A percentile compares a stretch with the other conserved stretches of the same genome.
phyloP scores from a whole-genome alignment of 2,113 vertebrate genomes.

The Rafetus swinhoei region DNA sequence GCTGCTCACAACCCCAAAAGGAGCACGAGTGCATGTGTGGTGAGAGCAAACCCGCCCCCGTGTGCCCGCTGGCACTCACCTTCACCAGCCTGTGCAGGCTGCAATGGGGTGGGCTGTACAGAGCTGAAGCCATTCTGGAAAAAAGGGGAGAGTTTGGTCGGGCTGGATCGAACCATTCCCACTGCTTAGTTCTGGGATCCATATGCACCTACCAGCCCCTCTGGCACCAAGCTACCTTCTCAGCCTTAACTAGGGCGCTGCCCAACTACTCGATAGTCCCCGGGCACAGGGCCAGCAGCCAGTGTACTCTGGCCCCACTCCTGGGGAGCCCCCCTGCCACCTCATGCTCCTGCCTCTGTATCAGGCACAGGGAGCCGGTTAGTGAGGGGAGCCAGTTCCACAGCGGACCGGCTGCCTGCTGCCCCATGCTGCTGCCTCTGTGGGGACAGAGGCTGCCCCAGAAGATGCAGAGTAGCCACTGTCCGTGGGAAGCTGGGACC shows the following conservation, averaged over 20 bases:
- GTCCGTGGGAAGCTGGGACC: too few species aligned
- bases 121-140: slow-evolving; percentile 94
- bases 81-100: slow-evolving; percentile 90
- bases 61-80: slow-evolving; percentile 75
- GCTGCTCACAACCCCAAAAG: background rate
- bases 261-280: too few species aligned
- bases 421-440: too few species aligned
- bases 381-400: too few species aligned
- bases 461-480: too few species aligned
- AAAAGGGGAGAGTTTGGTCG: background rate
- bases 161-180: background rate
- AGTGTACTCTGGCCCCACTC: too few species aligned
- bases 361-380: too few species aligned
- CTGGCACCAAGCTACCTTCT: background rate
- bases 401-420: too few species aligned
- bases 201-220: fast-evolving
- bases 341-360: too few species aligned
- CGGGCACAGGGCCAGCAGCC: too few species aligned
- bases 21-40: fast-evolving
- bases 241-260: background rate
- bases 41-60: fast-evolving
- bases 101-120: slow-evolving; percentile 89
- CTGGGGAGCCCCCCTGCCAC: too few species aligned
- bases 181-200: background rate
- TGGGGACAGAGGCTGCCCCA: too few species aligned